These are phyloP conservation scores for Takifugu bimaculatus DNA, from an alignment of 2,113 vertebrate species.

Conservation along the genomic window DNA sequence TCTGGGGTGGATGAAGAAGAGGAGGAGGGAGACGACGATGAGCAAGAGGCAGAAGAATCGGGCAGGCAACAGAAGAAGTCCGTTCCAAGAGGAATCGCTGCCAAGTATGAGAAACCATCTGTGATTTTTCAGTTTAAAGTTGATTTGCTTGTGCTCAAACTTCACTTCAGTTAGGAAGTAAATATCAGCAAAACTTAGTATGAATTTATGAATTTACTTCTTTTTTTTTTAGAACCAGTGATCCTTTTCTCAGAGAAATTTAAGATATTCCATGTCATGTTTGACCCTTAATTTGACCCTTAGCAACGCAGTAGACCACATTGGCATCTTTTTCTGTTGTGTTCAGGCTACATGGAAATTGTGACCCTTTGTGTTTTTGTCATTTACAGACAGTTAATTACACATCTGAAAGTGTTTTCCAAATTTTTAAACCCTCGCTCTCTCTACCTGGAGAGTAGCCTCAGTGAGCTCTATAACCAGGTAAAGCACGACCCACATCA, in stretches of 20 bases:
- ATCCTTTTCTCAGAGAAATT: background rate
- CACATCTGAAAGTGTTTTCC: constrained; percentile 89
- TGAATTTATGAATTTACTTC: too few species aligned
- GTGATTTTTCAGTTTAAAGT: too few species aligned
- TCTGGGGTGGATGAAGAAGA: constrained; percentile 46
- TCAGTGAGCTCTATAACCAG: constrained; percentile 86
- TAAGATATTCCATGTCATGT: too few species aligned
- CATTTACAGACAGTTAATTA: constrained; percentile 82
- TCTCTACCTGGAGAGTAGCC: constrained; percentile 85
- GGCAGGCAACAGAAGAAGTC: constrained; percentile 66
- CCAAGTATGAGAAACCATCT: constrained; percentile 77
- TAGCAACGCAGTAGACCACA: too few species aligned
- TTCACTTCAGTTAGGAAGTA: too few species aligned
- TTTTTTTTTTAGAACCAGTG: background rate
- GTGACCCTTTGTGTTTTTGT: background rate
- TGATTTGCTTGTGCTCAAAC: too few species aligned
- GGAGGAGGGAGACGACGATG: constrained; percentile 60
- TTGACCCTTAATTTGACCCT: too few species aligned
- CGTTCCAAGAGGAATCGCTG: constrained; percentile 84
- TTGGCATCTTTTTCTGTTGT: too few species aligned
- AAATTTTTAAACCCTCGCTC: constrained; percentile 92
- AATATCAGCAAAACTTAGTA: too few species aligned
- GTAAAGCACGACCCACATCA: constrained; percentile 42
- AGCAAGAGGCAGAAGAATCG: constrained; percentile 46
- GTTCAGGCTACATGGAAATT: background rate